These are phyloP conservation scores for Dreissena rostriformis DNA, from an alignment of 1,140 invertebrate genomes.

Conservation along the genomic window DNA sequence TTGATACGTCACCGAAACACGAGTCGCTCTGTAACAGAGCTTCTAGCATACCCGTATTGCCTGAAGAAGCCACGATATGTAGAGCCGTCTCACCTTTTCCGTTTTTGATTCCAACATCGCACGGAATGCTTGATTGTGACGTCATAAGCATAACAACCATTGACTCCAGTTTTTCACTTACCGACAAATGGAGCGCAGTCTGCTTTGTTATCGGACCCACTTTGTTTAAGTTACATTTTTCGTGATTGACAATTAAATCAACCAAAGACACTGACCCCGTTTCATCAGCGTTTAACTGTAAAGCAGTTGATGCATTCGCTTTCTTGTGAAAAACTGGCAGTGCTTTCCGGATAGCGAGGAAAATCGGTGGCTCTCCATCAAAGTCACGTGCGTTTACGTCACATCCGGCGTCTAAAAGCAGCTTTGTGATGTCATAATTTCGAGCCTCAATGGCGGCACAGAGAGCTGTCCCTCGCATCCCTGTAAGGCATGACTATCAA, in stretches of 20 bases:
- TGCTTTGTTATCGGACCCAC: constrained; percentile 50
- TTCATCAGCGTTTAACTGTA: neutral
- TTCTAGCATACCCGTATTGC: constrained; percentile 21
- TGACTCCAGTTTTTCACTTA: constrained; percentile 26
- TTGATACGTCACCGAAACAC: constrained; percentile 30
- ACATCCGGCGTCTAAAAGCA: constrained; percentile 40
- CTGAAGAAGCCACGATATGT: constrained; percentile 35
- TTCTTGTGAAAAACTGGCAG: neutral
- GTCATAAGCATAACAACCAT: constrained; percentile 45
- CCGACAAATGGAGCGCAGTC: constrained; percentile 47
- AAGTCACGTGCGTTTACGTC: constrained; percentile 48
- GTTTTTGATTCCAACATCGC: constrained; percentile 34
- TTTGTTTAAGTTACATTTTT: constrained; percentile 39
- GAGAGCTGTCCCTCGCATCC: constrained; percentile 47
- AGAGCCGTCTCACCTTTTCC: constrained; percentile 36
- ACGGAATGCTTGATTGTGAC: constrained; percentile 7
- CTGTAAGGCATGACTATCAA: too few species aligned
- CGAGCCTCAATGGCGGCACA: constrained; percentile 52
- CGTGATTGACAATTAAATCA: constrained; percentile 22
- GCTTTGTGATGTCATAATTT: constrained; percentile 38
- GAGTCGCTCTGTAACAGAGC: constrained; percentile 7
- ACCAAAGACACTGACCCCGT: constrained; percentile 26
- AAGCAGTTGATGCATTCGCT: neutral
- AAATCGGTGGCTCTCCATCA: constrained; percentile 51
- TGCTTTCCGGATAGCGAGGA: constrained; percentile 49